phyloP scores from a whole-genome alignment of 2,888 invertebrate species.

The Tigriopus californicus region DNA sequence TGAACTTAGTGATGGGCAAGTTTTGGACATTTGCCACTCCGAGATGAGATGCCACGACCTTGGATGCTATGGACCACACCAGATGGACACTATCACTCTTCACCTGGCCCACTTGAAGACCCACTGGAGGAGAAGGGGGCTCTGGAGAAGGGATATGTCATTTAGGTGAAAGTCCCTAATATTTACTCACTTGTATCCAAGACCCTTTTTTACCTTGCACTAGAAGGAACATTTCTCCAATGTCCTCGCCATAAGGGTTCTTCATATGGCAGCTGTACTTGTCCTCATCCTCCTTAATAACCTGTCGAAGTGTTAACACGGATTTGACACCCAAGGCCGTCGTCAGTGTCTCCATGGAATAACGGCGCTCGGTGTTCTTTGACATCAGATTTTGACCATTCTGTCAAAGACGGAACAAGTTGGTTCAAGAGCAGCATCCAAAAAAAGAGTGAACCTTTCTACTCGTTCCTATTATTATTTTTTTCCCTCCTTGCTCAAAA shows the following conservation, averaged over 20 bases:
- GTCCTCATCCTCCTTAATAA: background rate
- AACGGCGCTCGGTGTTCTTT: background rate
- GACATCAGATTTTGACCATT: background rate
- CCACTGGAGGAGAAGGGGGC: conserved; percentile 2
- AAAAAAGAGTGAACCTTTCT: too few species aligned
- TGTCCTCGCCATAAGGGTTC: conserved; percentile 1
- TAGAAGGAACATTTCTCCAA: background rate
- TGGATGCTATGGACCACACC: too few species aligned
- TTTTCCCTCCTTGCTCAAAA: background rate
- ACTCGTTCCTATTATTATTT: too few species aligned
- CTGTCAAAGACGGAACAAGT: background rate
- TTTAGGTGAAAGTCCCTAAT: background rate
- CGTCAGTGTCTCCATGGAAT: conserved; percentile 4
- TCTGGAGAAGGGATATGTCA: background rate
- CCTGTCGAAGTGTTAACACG: background rate
- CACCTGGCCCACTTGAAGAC: background rate
- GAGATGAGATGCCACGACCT: too few species aligned
- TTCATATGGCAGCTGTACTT: background rate
- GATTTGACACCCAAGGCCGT: background rate
- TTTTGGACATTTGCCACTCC: too few species aligned
- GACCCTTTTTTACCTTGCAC: background rate
- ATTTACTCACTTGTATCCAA: background rate
- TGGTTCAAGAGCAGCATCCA: background rate
- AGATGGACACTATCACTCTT: background rate
- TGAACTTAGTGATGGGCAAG: too few species aligned